Evolutionary conservation across 2,113 vertebrate species (phyloP).

Genomic region (Engraulis encrasicolus): DNA sequence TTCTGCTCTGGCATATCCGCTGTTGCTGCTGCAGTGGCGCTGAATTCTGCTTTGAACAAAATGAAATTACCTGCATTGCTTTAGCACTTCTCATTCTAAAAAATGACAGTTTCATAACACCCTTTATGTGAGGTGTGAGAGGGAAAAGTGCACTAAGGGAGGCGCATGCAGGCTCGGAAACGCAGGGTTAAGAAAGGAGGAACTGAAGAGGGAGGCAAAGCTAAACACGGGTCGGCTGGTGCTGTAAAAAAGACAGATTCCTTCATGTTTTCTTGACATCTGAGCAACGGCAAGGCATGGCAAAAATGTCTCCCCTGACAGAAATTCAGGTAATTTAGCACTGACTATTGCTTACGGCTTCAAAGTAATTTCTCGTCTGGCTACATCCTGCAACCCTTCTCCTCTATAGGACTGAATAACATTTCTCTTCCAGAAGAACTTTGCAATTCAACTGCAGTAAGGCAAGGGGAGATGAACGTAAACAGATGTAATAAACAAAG

Average conservation of each 20-base stretch:
- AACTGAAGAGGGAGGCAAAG: not conserved
- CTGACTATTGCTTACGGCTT: not conserved
- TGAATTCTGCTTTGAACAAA: slow-evolving; percentile 33
- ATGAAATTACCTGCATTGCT: slow-evolving; percentile 44
- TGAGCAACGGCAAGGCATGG: not conserved
- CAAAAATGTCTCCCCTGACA: not conserved
- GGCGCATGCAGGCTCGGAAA: not conserved
- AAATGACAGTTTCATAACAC: slow-evolving; percentile 16
- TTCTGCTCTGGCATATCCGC: slow-evolving; percentile 11
- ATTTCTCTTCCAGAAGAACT: not conserved
- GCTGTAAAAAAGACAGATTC: not conserved
- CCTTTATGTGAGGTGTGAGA: not conserved
- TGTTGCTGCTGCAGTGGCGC: too few species aligned
- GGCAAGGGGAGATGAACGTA: too few species aligned
- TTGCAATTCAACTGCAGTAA: too few species aligned
- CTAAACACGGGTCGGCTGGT: not conserved
- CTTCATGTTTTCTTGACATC: not conserved
- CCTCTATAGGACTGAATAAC: not conserved
- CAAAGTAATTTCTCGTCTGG: not conserved
- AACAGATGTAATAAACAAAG: too few species aligned
- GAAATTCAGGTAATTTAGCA: not conserved
- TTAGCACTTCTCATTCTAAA: slow-evolving; percentile 32
- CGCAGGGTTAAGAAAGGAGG: not conserved
- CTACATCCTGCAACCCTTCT: not conserved
- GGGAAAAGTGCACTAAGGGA: not conserved